phyloP scores from a whole-genome alignment of 2,113 vertebrate genomes.

The Crotalus horridus region DNA sequence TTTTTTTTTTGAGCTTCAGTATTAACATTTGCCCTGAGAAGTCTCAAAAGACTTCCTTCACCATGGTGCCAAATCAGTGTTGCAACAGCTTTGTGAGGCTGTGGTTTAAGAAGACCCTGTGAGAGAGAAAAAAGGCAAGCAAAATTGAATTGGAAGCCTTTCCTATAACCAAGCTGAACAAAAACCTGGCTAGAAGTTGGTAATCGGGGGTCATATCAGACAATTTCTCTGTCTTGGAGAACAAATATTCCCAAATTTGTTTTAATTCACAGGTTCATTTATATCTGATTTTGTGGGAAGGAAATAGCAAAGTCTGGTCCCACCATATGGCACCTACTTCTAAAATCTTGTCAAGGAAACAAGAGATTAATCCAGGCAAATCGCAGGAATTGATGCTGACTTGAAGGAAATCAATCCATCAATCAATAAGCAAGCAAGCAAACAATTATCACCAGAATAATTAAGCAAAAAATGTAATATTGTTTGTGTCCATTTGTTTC shows the following conservation, averaged over 20 bases:
- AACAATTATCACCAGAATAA: background rate
- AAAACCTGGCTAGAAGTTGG: no score
- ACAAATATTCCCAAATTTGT: background rate
- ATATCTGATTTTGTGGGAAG: background rate
- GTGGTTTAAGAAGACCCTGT: background rate
- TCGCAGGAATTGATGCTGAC: background rate
- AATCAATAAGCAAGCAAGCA: background rate
- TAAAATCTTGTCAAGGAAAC: background rate
- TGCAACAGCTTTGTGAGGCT: background rate
- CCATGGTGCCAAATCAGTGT: background rate
- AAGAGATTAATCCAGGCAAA: background rate
- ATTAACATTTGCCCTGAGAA: no score
- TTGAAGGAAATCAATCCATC: background rate
- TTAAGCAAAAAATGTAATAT: accelerated
- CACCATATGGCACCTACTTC: background rate
- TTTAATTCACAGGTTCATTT: background rate
- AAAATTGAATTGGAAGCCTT: background rate
- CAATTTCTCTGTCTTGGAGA: no score
- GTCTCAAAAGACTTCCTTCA: background rate
- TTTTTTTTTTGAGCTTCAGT: background rate
- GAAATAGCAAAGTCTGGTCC: background rate
- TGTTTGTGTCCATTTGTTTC: background rate
- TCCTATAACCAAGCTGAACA: background rate
- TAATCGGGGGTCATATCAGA: no score
- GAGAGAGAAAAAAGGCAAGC: background rate